Conservation (phyloP, 2,888 invertebrate species). For the Lithophane semibrunnea region DNA sequence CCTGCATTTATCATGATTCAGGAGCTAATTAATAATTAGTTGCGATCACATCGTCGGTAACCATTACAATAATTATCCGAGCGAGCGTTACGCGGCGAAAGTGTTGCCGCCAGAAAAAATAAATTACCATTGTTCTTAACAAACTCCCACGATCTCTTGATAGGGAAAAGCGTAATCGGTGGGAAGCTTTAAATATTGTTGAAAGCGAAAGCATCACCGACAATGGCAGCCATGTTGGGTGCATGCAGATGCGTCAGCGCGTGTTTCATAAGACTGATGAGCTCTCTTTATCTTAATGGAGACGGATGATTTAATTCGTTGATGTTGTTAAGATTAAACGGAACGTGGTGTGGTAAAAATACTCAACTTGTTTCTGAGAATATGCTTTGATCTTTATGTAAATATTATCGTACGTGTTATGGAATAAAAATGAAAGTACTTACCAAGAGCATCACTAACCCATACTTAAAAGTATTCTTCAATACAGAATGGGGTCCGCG, state of each 20-base stretch:
- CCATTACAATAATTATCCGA: slow-evolving; percentile 76
- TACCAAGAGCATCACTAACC: too few species aligned
- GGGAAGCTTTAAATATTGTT: slow-evolving; percentile 83
- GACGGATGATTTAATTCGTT: slow-evolving; percentile 57
- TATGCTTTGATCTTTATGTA: too few species aligned
- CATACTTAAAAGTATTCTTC: background rate
- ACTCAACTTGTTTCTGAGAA: background rate
- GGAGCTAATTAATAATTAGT: slow-evolving; percentile 69
- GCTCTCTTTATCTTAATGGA: slow-evolving; percentile 55
- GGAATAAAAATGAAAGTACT: too few species aligned
- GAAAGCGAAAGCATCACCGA: slow-evolving; percentile 85
- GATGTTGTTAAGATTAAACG: slow-evolving; percentile 26
- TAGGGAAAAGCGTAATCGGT: slow-evolving; percentile 88
- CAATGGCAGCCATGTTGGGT: slow-evolving; percentile 75
- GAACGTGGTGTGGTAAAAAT: background rate
- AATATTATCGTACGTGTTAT: too few species aligned
- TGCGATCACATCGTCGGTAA: slow-evolving; percentile 70
- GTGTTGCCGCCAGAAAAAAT: slow-evolving; percentile 83
- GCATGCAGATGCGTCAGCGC: slow-evolving; percentile 60
- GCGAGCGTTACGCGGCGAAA: slow-evolving; percentile 84
- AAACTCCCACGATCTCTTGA: slow-evolving; percentile 88
- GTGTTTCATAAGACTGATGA: slow-evolving; percentile 65
- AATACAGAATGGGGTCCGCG: slow-evolving; percentile 91
- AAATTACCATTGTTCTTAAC: slow-evolving; percentile 84
- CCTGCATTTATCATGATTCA: slow-evolving; percentile 30